These are phyloP conservation scores for Ashinkailepas kermadecensis DNA, from an alignment of 2,888 invertebrate genomes.

Conservation along the genomic window DNA sequence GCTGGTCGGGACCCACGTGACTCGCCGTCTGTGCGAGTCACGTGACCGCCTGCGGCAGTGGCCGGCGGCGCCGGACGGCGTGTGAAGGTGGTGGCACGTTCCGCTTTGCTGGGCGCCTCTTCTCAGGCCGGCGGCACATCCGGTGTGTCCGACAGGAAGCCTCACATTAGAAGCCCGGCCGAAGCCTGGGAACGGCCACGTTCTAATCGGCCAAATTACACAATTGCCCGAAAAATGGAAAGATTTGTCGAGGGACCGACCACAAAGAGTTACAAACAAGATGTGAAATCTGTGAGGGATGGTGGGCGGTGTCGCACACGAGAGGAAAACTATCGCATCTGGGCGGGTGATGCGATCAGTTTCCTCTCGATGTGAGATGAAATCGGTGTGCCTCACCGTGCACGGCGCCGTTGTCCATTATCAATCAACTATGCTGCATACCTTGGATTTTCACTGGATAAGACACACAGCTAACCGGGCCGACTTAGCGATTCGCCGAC, in stretches of 20 bases:
- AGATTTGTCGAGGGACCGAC: conserved; percentile 1
- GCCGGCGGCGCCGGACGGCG: background rate
- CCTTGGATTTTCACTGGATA: background rate
- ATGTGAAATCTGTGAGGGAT: background rate
- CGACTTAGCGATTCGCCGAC: background rate
- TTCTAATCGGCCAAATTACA: conserved; percentile 20
- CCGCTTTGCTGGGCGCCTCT: conserved; percentile 5
- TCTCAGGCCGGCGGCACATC: conserved; percentile 18
- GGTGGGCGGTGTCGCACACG: background rate
- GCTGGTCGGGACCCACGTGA: too few species aligned
- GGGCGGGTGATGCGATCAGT: background rate
- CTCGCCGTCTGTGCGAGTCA: background rate
- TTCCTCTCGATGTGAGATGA: background rate
- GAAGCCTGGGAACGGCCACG: conserved; percentile 7
- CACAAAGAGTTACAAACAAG: conserved; percentile 17
- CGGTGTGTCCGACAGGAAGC: background rate
- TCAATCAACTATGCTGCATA: background rate
- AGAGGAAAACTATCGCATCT: background rate
- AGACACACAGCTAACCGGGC: background rate
- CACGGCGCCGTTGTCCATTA: background rate
- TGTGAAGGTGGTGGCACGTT: conserved; percentile 18
- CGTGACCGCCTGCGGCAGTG: background rate
- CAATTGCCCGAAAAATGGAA: conserved; percentile 22
- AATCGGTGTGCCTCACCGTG: background rate
- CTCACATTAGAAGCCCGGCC: conserved; percentile 16